Conservation (phyloP, 1,140 invertebrate species). For the Watersipora subatra region DNA sequence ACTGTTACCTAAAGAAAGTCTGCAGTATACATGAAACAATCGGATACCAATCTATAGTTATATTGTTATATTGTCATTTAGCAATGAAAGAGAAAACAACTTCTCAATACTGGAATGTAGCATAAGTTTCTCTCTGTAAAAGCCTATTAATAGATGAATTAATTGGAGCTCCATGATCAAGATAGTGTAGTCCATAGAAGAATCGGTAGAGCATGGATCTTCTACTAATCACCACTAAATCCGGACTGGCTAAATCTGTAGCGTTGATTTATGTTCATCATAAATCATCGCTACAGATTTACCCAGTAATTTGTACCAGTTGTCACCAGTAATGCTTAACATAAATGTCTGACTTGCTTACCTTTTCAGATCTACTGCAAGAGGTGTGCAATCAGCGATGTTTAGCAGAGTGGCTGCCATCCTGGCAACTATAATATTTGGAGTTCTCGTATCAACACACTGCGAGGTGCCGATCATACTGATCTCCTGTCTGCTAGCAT, state of each 20-base stretch:
- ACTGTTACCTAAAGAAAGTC: too few species aligned
- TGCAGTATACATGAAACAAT: too few species aligned
- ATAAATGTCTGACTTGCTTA: slow-evolving; percentile 4
- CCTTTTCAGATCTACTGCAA: slow-evolving; percentile 40
- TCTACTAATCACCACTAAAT: too few species aligned
- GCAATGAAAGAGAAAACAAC: too few species aligned
- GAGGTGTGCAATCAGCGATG: slow-evolving; percentile 38
- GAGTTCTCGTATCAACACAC: slow-evolving; percentile 35
- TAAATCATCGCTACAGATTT: not conserved
- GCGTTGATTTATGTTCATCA: not conserved
- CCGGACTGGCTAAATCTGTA: not conserved
- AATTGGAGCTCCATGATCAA: too few species aligned
- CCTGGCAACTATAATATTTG: slow-evolving; percentile 42
- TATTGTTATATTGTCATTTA: too few species aligned
- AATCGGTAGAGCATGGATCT: too few species aligned
- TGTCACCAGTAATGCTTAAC: not conserved
- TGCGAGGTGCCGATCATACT: slow-evolving; percentile 43
- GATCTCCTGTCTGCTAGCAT: slow-evolving; percentile 34
- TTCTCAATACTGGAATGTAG: too few species aligned
- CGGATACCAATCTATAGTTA: too few species aligned
- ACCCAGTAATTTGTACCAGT: not conserved
- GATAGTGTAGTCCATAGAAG: too few species aligned
- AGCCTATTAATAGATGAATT: too few species aligned
- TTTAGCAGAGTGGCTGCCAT: slow-evolving; percentile 41
- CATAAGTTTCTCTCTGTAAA: too few species aligned